phyloP scores from a whole-genome alignment of 1,140 invertebrate genomes.

The Globodera rostochiensis region DNA sequence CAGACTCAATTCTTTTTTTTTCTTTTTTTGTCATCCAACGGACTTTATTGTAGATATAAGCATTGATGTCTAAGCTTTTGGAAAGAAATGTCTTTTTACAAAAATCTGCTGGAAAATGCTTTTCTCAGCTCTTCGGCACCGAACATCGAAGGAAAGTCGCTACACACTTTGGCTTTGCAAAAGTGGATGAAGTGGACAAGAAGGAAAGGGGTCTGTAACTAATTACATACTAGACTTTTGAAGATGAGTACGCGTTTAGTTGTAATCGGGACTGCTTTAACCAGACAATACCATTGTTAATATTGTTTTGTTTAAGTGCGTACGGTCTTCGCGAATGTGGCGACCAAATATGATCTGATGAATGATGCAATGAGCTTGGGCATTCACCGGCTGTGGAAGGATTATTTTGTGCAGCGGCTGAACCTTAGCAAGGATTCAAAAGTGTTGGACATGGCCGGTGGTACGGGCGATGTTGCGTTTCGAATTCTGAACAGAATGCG shows the following conservation, averaged over 20 bases:
- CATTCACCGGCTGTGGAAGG: constrained; percentile 94
- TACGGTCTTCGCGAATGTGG: constrained; percentile 88
- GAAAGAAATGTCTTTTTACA: neutral
- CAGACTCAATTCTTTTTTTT: no score
- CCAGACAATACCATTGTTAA: constrained; percentile 25
- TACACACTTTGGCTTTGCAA: constrained; percentile 57
- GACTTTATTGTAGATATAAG: no score
- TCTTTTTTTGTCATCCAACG: no score
- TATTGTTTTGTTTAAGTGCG: constrained; percentile 49
- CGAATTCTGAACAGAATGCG: constrained; percentile 71
- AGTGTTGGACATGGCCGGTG: constrained; percentile 91
- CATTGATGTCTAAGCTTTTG: no score
- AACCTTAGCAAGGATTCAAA: constrained; percentile 77
- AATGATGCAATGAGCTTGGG: constrained; percentile 96
- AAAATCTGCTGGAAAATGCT: neutral
- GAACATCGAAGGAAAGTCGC: constrained; percentile 29
- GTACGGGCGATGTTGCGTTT: constrained; percentile 90
- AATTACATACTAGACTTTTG: no score
- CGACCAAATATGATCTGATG: constrained; percentile 91
- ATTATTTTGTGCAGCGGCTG: constrained; percentile 82
- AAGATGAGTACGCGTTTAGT: no score
- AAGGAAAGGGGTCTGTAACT: constrained; percentile 43
- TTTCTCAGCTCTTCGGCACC: neutral
- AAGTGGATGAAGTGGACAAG: constrained; percentile 56
- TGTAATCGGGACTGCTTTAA: neutral